These are phyloP conservation scores for Neosalanx taihuensis DNA, from an alignment of 2,797 vertebrate genomes.

Conservation along the genomic window DNA sequence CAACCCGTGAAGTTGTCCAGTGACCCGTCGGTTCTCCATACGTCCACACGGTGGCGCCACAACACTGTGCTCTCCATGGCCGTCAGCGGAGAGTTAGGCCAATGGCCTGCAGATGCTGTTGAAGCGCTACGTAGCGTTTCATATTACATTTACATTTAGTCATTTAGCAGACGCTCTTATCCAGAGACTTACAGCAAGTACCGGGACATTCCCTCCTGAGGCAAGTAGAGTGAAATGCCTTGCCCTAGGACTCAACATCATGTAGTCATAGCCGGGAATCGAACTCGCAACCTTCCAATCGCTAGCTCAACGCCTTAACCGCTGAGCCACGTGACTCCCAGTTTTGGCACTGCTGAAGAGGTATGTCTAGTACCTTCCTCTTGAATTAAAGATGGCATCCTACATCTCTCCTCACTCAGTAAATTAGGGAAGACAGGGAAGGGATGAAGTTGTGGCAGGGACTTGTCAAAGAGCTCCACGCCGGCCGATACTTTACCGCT, in stretches of 20 bases:
- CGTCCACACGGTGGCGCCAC: slow-evolving; percentile 57
- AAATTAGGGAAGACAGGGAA: neutral
- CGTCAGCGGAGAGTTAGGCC: neutral
- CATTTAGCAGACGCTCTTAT: no score
- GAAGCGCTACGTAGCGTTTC: slow-evolving; percentile 7
- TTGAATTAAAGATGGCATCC: slow-evolving; percentile 1
- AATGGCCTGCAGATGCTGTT: neutral
- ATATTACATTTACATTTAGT: no score
- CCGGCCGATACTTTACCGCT: slow-evolving; percentile 31
- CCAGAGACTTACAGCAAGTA: no score
- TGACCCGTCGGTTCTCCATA: neutral
- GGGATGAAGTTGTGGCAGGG: slow-evolving; percentile 22
- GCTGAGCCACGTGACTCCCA: neutral
- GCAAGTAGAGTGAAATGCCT: no score
- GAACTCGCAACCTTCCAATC: no score
- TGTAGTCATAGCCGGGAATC: no score
- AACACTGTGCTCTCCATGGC: slow-evolving; percentile 10
- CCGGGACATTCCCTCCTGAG: no score
- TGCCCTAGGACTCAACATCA: no score
- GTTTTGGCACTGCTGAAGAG: slow-evolving; percentile 5
- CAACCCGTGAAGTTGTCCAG: neutral
- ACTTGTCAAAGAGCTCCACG: slow-evolving; percentile 37
- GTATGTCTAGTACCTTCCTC: slow-evolving; percentile 3
- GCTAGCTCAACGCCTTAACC: no score
- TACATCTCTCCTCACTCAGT: neutral